Base-by-base conservation (phyloP, 2,888 invertebrate genomes). In the Diarsia brunnea region DNA sequence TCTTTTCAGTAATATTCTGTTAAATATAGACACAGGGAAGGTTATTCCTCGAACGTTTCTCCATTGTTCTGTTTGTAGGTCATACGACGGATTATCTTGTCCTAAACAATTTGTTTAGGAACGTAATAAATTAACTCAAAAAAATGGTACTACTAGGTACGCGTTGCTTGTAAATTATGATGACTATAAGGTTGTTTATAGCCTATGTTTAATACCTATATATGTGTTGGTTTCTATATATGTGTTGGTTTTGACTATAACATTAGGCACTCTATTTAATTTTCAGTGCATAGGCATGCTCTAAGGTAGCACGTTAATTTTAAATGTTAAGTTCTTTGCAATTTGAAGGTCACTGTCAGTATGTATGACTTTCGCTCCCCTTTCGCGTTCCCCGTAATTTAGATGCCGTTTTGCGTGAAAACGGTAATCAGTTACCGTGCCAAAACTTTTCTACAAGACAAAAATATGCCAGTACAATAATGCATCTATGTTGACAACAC, bases 101-200 rank as follows among this genome's bases (percentile, higher is more conserved):
- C n/a, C 14, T 45, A 79, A 51, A 78, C 24, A 64, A 64, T 27
- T 31, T 31, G n/a, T 68, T 68, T 27, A 24, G 4, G 38, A 51
- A 64, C 58, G n/a, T 58, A 24, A 60, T 70, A 70, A 75, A 70
- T 55, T 45, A 55, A 66, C 49, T 55, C 4, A 19, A 78, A 27
- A 58, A 64, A 77, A 38, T 38, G 38, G 8, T 38, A 38, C 8
- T 55, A n/a, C 16, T 69, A 55, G 43, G 12, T 49, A 69, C 43
- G 24, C 45, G 19, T 60, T 60, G 58, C 61, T 19, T n/a, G 70
- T 63, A 38, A 65, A 24, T 19, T 45, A 71, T n/a, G 16, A 58
- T 21, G 19, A 24, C 24, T 1, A 63, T 12, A n/a, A n/a, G 4
- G 38, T 21, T 43, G n/a, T 38, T 43, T 60, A 31, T 10, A 60